These are phyloP conservation scores for Fregata magnificens DNA, from an alignment of 2,113 vertebrate genomes.

Conservation along the genomic window DNA sequence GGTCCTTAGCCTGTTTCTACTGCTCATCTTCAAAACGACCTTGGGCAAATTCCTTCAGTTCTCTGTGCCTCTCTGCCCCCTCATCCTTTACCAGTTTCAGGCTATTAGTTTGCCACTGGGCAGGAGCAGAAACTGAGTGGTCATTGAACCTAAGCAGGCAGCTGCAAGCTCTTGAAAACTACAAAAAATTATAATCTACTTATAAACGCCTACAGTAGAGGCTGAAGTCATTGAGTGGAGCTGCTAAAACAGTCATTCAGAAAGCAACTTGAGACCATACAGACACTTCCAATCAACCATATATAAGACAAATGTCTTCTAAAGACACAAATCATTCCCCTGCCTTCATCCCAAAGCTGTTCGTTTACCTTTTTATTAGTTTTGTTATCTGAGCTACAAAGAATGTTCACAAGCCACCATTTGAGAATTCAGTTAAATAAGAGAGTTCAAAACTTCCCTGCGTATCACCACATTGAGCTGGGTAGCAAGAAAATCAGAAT, in stretches of 20 bases:
- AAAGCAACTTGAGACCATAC: neutral
- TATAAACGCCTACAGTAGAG: neutral
- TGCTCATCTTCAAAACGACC: neutral
- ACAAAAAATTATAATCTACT: neutral
- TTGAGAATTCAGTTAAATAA: neutral
- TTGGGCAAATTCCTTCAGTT: neutral
- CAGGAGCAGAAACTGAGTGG: neutral
- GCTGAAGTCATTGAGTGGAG: neutral
- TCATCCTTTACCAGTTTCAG: neutral
- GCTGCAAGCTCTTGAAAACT: neutral
- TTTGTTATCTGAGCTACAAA: neutral
- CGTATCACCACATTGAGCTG: neutral
- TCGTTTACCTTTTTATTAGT: neutral
- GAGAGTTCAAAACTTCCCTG: neutral
- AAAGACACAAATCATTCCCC: neutral
- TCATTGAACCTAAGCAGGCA: neutral
- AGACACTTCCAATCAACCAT: neutral
- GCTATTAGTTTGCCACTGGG: neutral
- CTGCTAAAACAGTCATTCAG: neutral
- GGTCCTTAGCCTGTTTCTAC: neutral
- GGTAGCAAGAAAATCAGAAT: neutral
- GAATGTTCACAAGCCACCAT: neutral
- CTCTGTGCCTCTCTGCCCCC: neutral
- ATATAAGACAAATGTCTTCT: neutral
- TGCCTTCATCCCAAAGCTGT: neutral